Percentiles rank a stretch among this genome's conserved stretches.
Conservation (phyloP, 1,140 invertebrate species). For the Druon quercuslanigerum region DNA sequence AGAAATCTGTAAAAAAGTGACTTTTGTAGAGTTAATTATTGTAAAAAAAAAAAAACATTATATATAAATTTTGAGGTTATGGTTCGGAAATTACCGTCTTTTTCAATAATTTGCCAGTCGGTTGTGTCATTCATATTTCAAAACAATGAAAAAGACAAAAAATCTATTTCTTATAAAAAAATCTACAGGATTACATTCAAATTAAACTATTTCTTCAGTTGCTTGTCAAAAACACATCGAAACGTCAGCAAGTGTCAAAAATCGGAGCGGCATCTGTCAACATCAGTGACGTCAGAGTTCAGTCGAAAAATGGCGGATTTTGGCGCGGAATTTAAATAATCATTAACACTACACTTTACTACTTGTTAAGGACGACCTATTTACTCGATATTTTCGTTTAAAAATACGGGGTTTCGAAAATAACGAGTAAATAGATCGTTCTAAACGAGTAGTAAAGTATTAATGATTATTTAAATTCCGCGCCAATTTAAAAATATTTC, state of each 20-base stretch:
- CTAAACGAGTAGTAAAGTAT: too few species aligned
- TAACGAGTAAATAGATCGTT: too few species aligned
- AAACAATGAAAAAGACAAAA: background rate
- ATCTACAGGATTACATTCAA: background rate
- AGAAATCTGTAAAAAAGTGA: conserved; percentile 67
- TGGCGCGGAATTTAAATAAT: too few species aligned
- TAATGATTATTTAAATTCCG: too few species aligned
- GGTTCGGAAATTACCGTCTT: conserved; percentile 53
- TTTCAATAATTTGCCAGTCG: conserved; percentile 61
- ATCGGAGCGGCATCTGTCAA: background rate
- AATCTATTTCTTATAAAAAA: background rate
- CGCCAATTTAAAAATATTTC: too few species aligned
- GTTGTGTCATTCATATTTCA: conserved; percentile 45
- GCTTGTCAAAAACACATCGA: background rate
- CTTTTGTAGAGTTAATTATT: background rate
- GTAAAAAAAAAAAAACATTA: conserved; percentile 6
- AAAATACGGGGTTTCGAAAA: too few species aligned
- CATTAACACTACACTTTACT: too few species aligned
- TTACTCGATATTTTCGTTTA: too few species aligned
- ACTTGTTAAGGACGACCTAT: too few species aligned
- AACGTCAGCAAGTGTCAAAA: conserved; percentile 7
- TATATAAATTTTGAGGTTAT: conserved; percentile 40
- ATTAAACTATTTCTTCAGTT: background rate
- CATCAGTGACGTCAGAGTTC: too few species aligned
- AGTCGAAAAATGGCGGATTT: too few species aligned